Evolutionary conservation across 2,888 invertebrate species (phyloP).

Genomic region (Xestobium rufovillosum): DNA sequence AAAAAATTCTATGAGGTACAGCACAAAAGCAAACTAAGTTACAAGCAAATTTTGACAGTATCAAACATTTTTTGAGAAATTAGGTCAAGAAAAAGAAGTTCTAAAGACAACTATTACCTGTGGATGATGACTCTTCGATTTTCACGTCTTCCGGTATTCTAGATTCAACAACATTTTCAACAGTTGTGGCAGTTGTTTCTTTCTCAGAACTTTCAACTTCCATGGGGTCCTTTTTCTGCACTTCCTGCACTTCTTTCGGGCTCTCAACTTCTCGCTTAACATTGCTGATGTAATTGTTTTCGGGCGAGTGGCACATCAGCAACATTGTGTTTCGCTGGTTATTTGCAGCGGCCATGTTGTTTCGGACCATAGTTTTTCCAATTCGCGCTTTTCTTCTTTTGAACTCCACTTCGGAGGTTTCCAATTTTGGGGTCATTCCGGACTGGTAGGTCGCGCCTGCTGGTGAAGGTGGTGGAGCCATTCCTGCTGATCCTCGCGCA

Average conservation of each 20-base stretch:
- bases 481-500: conserved; percentile 60
- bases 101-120: too few relatives aligned
- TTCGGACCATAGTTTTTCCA: conserved; percentile 62
- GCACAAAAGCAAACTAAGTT: too few relatives aligned
- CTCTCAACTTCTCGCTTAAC: conserved; percentile 43
- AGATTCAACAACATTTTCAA: conserved; percentile 10
- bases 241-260: conserved; percentile 37
- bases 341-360: conserved; percentile 48
- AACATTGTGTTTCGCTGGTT: conserved; percentile 46
- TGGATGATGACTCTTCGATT: too few relatives aligned
- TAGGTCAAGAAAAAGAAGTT: too few relatives aligned
- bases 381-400: conserved; percentile 48
- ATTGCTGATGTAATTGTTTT: conserved; percentile 26
- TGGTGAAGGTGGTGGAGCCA: conserved; percentile 55
- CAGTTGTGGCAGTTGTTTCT: conserved; percentile 17
- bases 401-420: background rate
- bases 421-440: conserved; percentile 15
- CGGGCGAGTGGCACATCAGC: conserved; percentile 42
- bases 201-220: conserved; percentile 22
- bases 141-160: conserved; percentile 12
- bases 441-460: conserved; percentile 45
- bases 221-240: conserved; percentile 26
- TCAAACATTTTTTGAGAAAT: too few relatives aligned
- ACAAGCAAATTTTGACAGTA: too few relatives aligned
- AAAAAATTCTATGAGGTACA: too few relatives aligned